Evolutionary conservation across 2,797 vertebrate species (phyloP).

Genomic region (Mormyrops attenuatus): DNA sequence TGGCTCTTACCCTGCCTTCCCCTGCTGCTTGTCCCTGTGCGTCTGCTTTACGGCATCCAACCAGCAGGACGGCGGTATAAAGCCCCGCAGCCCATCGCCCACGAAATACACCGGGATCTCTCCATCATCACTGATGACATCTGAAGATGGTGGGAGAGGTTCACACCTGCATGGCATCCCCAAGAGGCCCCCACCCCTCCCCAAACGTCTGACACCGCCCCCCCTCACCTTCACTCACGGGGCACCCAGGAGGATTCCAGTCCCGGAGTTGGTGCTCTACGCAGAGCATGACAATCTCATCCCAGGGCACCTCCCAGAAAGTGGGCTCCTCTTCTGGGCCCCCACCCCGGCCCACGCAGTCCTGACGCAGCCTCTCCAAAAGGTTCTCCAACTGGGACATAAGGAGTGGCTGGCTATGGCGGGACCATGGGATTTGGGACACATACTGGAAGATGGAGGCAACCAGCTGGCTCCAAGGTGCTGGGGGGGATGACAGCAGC

Average conservation of each 20-base stretch:
- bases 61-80: slow-evolving; percentile 72
- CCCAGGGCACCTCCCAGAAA: slow-evolving; percentile 78
- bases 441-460: slow-evolving; percentile 69
- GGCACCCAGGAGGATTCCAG: slow-evolving; percentile 66
- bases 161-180: neutral
- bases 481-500: slow-evolving; percentile 45
- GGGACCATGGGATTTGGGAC: slow-evolving; percentile 70
- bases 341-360: slow-evolving; percentile 41
- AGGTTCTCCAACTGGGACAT: slow-evolving; percentile 80
- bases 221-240: slow-evolving; percentile 63
- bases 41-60: slow-evolving; percentile 66
- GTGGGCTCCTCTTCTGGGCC: slow-evolving; percentile 34
- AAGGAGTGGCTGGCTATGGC: slow-evolving; percentile 69
- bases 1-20: slow-evolving; percentile 45
- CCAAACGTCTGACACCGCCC: no score
- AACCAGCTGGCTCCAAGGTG: slow-evolving; percentile 73
- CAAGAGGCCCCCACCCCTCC: neutral
- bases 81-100: slow-evolving; percentile 64
- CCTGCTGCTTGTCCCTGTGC: slow-evolving; percentile 56
- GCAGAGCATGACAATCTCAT: slow-evolving; percentile 73
- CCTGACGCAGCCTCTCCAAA: slow-evolving; percentile 57
- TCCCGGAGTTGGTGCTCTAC: slow-evolving; percentile 88
- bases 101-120: slow-evolving; percentile 80
- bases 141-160: slow-evolving; percentile 47
- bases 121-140: slow-evolving; percentile 74